Conservation (phyloP, 2,888 invertebrate species). For the Orchesella flavescens region DNA sequence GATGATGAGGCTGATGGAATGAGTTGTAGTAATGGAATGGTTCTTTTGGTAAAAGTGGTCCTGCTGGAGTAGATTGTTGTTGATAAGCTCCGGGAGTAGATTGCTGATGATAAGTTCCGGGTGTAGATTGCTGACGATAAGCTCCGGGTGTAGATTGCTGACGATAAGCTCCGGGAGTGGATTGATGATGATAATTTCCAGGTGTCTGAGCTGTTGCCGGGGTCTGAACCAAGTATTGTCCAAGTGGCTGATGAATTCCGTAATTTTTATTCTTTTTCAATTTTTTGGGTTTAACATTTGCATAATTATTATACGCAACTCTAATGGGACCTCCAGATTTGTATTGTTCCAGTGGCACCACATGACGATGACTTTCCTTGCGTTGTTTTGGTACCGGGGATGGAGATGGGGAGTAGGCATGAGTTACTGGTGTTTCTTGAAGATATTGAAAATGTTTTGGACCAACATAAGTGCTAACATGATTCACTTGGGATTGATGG, state of each 20-base stretch:
- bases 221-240: slow-evolving; percentile 41
- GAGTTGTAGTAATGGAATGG: slow-evolving; percentile 65
- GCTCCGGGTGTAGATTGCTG: not conserved
- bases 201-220: slow-evolving; percentile 34
- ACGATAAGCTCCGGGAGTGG: not conserved
- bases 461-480: slow-evolving; percentile 30
- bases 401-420: not conserved
- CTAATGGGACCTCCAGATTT: slow-evolving; percentile 6
- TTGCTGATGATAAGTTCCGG: slow-evolving; percentile 9
- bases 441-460: slow-evolving; percentile 53
- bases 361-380: slow-evolving; percentile 16
- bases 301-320: not conserved
- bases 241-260: slow-evolving; percentile 39
- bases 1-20: slow-evolving; percentile 53
- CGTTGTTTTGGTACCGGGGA: slow-evolving; percentile 22
- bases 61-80: not conserved
- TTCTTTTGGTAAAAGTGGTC: slow-evolving; percentile 33
- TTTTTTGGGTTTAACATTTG: not conserved
- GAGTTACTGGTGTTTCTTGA: slow-evolving; percentile 46
- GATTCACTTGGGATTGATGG: slow-evolving; percentile 32
- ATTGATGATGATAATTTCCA: too few species aligned
- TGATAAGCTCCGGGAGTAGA: not conserved
- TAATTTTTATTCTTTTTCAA: slow-evolving; percentile 21
- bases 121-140: slow-evolving; percentile 20
- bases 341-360: slow-evolving; percentile 37